Percentiles rank a stretch among this genome's conserved stretches.
phyloP scores from a whole-genome alignment of 1,140 invertebrate genomes.

The Bombus waltoni region DNA sequence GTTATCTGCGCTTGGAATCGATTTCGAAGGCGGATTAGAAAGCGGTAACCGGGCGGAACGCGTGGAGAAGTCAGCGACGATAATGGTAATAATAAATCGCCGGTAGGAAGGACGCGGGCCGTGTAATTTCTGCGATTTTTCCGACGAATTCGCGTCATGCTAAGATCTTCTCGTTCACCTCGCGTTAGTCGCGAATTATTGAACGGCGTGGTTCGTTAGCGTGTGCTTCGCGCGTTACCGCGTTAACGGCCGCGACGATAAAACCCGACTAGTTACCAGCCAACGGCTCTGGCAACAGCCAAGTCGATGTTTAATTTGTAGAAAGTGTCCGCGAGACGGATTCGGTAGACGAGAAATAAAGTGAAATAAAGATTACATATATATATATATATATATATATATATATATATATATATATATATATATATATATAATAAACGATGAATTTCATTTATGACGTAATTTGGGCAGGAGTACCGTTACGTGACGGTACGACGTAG shows the following conservation, averaged over 20 bases:
- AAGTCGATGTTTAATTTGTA: neutral
- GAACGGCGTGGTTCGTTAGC: no score
- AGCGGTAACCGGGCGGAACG: conserved; percentile 10
- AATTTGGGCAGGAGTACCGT: no score
- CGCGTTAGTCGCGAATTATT: conserved; percentile 25
- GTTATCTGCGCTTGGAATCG: conserved; percentile 22
- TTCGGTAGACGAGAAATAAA: no score
- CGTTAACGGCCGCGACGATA: no score
- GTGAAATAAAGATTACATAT: no score
- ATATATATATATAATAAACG: no score
- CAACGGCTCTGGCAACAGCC: neutral
- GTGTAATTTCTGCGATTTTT: conserved; percentile 35
- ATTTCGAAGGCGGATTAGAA: conserved; percentile 37
- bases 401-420: no score
- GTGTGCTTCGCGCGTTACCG: neutral
- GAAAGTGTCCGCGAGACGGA: neutral
- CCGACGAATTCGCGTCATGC: neutral
- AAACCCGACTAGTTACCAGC: no score
- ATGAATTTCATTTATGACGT: no score
- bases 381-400: no score
- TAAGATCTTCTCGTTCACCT: conserved; percentile 1
- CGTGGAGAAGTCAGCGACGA: neutral
- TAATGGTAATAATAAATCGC: conserved; percentile 38
- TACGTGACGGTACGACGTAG: no score
- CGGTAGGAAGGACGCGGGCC: neutral